Conservation (phyloP, 2,888 invertebrate genomes). For the Trachelus stipa region DNA sequence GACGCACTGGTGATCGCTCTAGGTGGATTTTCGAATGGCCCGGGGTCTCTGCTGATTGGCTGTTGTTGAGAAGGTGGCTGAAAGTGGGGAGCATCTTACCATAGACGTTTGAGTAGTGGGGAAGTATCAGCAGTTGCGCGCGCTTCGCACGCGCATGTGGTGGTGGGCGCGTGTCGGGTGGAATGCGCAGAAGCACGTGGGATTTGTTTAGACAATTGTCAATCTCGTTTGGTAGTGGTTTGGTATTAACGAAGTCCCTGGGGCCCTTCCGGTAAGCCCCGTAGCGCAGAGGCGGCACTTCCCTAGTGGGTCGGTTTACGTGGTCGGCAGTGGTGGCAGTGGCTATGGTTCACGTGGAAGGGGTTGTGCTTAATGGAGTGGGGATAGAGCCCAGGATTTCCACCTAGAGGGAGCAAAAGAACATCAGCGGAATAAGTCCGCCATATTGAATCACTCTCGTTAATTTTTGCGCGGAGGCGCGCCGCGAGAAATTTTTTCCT, state of each 20-base stretch:
- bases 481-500: conserved; percentile 53
- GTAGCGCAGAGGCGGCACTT: conserved; percentile 44
- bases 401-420: not conserved
- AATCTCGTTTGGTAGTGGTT: conserved; percentile 25
- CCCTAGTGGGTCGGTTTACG: conserved; percentile 31
- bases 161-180: conserved; percentile 4
- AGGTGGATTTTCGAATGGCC: not conserved
- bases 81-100: not conserved
- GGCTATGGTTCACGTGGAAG: conserved; percentile 3
- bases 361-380: conserved; percentile 39
- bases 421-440: conserved; percentile 66
- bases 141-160: not conserved
- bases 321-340: conserved; percentile 7
- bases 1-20: not conserved
- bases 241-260: conserved; percentile 54
- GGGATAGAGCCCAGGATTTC: conserved; percentile 28
- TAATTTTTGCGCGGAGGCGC: conserved; percentile 69
- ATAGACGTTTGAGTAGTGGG: not conserved
- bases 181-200: conserved; percentile 49
- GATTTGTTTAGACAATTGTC: conserved; percentile 49
- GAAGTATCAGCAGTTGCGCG: not conserved
- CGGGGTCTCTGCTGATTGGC: conserved; percentile 24
- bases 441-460: conserved; percentile 73
- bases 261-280: conserved; percentile 54
- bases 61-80: conserved; percentile 9